Evolutionary conservation across 2,888 invertebrate species (phyloP), one percentile per base, ranked within the genome.

Genomic region (Lamellibrachia columna): DNA sequence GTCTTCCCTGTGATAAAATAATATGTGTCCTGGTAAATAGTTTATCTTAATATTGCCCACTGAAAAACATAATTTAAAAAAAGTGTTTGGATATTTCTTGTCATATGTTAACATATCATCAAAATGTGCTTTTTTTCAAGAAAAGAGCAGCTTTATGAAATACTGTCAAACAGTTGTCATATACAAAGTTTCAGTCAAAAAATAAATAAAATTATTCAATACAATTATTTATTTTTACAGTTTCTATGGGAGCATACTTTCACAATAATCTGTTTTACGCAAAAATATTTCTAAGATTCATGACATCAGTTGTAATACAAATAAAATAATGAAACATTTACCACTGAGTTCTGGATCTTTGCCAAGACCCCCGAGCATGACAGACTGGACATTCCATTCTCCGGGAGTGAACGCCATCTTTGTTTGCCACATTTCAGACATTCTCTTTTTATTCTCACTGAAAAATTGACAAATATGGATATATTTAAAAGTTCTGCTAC

Each of bases 301-400:
- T 75, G 15, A 75, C 75, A 75, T 75, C 15, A 75, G 22, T 75
- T 75, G 22, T 22, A 75, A 75, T 22, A 22, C 22, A 11, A 75
- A 75, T 75, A 75, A 75, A 15, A 75, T n/a, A 22, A 11, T n/a
- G n/a, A 75, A 15, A 22, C 3, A 75, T 22, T 75, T 3, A 75
- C 75, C 75, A 15, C 15, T 22, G 75, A 96, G 91, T 2, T 94
- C 93, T 40, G 96, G 94, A 90, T 96, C 95, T 93, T 96, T 96
- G 7, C 96, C 96, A 9, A 96, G 95, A 6, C 96, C 96, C 15
- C 96, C 96, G 93, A 96, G 93, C 90, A 96, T 91, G 22, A 96
- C 95, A 60, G 95, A 94, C 93, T 96, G 96, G 9, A 95, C 95
- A 94, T 96, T 96, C 96, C 96, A 96, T 93, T 96, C 94, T n/a